Percentiles rank a stretch among this genome's conserved stretches.
Evolutionary conservation across 2,113 vertebrate species (phyloP).

Genomic region (Scartelaos histophorus): DNA sequence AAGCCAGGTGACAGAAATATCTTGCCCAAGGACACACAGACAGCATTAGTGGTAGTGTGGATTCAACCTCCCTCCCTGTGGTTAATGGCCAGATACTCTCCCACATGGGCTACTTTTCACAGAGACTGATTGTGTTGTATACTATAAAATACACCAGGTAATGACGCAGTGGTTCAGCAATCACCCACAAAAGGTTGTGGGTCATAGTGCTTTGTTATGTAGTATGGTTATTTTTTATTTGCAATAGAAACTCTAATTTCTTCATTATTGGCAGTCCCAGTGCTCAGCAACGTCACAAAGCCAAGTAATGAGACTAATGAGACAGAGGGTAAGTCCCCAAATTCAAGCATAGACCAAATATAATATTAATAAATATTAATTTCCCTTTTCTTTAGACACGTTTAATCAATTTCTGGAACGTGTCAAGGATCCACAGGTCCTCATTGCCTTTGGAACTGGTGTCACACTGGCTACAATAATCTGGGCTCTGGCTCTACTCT

Average conservation of each 20-base stretch:
- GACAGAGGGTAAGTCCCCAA: not conserved
- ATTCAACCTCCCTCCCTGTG: too few species aligned
- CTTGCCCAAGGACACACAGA: too few species aligned
- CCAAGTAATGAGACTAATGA: not conserved
- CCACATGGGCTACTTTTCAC: too few species aligned
- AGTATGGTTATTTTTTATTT: not conserved
- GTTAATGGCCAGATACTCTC: too few species aligned
- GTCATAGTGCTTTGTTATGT: too few species aligned
- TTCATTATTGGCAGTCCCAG: not conserved
- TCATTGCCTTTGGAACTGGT: slow-evolving; percentile 41
- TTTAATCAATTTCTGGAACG: accelerated
- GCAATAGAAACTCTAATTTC: not conserved
- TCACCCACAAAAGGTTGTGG: too few species aligned
- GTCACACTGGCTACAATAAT: slow-evolving; percentile 24
- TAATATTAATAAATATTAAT: not conserved
- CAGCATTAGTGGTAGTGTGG: too few species aligned
- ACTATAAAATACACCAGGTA: too few species aligned
- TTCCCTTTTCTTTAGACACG: not conserved
- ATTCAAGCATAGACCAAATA: not conserved
- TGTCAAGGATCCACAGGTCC: not conserved
- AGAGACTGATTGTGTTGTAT: too few species aligned
- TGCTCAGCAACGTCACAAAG: too few species aligned
- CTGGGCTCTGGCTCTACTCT: slow-evolving; percentile 28
- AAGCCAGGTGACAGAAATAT: too few species aligned
- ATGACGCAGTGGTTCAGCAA: too few species aligned